Conservation (phyloP, 2,113 vertebrate genomes). For the Pseudorasbora parva region DNA sequence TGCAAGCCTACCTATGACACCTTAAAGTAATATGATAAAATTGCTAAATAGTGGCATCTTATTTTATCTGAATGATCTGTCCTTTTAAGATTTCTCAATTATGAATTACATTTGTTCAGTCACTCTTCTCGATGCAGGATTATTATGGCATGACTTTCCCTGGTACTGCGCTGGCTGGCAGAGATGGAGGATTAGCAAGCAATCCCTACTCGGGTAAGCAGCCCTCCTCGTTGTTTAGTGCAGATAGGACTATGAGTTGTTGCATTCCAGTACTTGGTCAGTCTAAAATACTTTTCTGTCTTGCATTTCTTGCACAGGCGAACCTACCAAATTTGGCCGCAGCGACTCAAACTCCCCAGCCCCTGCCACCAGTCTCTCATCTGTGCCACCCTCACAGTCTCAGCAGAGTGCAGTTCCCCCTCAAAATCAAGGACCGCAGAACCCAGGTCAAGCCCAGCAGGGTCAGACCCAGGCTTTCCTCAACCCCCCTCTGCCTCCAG, state of each 20-base stretch:
- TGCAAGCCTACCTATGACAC: too few relatives aligned
- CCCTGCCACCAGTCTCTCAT: constrained; percentile 84
- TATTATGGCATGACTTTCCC: constrained; percentile 97
- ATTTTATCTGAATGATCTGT: not conserved
- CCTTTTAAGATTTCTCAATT: not conserved
- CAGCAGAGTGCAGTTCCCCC: constrained; percentile 75
- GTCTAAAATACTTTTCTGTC: not conserved
- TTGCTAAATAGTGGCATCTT: not conserved
- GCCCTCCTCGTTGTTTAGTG: not conserved
- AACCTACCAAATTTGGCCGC: constrained; percentile 92
- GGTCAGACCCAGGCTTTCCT: constrained; percentile 91
- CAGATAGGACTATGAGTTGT: not conserved
- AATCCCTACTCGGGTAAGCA: constrained; percentile 91
- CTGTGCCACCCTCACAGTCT: constrained; percentile 82
- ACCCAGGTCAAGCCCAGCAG: constrained; percentile 83
- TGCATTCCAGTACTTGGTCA: not conserved
- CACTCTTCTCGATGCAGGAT: constrained; percentile 77
- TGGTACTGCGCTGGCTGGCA: constrained; percentile 86
- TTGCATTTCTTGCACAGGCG: constrained; percentile 75
- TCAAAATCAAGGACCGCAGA: constrained; percentile 79
- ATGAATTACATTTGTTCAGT: not conserved
- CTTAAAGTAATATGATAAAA: not conserved
- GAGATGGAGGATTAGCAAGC: constrained; percentile 89
- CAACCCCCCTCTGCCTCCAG: constrained; percentile 88
- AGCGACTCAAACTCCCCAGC: constrained; percentile 93